phyloP scores from a whole-genome alignment of 2,113 vertebrate species.

The Cryptotis parvus region DNA sequence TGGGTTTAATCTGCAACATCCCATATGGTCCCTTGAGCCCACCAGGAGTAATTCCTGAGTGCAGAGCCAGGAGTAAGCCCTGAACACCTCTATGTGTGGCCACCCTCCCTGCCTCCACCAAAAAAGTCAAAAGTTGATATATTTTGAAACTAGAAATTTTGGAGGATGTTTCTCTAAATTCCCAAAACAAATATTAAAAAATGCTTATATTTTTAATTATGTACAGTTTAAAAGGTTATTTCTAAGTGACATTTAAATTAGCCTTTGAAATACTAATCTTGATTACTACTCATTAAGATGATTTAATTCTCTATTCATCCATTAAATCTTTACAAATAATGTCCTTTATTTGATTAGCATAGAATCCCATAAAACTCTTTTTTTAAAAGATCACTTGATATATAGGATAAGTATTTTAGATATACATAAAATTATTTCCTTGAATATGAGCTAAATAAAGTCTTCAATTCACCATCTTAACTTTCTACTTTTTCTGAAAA shows the following conservation, averaged over 20 bases:
- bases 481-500: slow-evolving; percentile 45
- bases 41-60: no score
- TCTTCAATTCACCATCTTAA: not conserved
- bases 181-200: slow-evolving; percentile 20
- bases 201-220: not conserved
- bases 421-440: slow-evolving; percentile 31
- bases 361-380: not conserved
- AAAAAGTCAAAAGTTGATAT: not conserved
- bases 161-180: not conserved
- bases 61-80: no score
- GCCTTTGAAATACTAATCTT: slow-evolving; percentile 1
- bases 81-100: no score
- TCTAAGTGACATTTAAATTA: slow-evolving; percentile 40
- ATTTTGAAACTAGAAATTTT: slow-evolving; percentile 4
- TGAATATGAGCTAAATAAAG: not conserved
- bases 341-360: not conserved
- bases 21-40: no score
- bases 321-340: slow-evolving; percentile 42
- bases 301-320: slow-evolving; percentile 19
- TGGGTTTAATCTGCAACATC: no score
- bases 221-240: not conserved
- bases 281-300: slow-evolving; percentile 17
- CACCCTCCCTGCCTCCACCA: no score
- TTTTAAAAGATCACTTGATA: slow-evolving; percentile 32
- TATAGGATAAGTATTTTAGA: slow-evolving; percentile 17